Evolutionary conservation across 1,140 invertebrate genomes (phyloP), one percentile per base, ranked within the genome.

Genomic region (Apis florea): DNA sequence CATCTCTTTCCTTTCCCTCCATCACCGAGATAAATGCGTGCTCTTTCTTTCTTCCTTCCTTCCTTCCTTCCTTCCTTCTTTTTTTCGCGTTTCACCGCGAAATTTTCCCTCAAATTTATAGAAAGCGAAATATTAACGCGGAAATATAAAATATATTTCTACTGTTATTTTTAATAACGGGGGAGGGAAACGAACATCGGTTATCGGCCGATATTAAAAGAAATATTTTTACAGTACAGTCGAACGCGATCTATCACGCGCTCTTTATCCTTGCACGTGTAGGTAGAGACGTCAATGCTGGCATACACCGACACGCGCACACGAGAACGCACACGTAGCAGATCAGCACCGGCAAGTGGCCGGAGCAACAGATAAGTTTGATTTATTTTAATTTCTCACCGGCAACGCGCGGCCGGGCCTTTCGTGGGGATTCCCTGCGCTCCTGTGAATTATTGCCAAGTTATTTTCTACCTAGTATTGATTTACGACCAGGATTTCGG

Each of bases 361-460:
- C 68, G 82, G 88, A 85, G 88, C 87, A 90, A 89, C 88, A 92
- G 91, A 92, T 92, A 92, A 92, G 88, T 92, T 89, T 92, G 91
- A 93, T 92, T 92, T 92, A 92, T 92, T 90, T 92, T 91, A 90
- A 91, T 92, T 92, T 92, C 86, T 88, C 90, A 87, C 76, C 73
- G 72, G 82, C 76, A 85, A 85, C 84, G 83, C 82, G 79, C 51
- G 51, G 8, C 75, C 78, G 78, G 66, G 76, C 80, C 75, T 85
- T 87, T 88, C 75, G 82, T 68, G 79, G 75, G 77, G 84, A 88
- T 88, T 85, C 70, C 73, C 86, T 64, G 70, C 24, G 74, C 79
- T 59, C 70, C 71, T 68, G 83, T 90, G 90, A 90, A 85, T 91
- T 91, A 90, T 85, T 85, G 86, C 86, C 71, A 88, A 90, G 87